Evolutionary conservation across 2,797 vertebrate genomes (phyloP).

Genomic region (Urocyon cinereoargenteus): DNA sequence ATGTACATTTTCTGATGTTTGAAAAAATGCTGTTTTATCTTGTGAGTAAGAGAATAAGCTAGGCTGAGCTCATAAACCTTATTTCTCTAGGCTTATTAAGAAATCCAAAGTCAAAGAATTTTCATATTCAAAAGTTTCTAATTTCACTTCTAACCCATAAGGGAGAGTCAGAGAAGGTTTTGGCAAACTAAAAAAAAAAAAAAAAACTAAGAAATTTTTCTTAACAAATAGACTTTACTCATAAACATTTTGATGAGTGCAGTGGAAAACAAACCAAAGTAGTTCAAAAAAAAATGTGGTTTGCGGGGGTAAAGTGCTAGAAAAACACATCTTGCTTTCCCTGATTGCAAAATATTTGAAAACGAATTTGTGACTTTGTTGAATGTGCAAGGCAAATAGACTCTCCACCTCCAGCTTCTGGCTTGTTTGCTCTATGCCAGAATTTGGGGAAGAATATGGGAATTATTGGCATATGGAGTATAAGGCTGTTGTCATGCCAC

Average conservation of each 20-base stretch:
- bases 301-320: constrained; percentile 57
- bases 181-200: not conserved
- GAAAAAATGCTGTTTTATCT: constrained; percentile 1
- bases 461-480: not conserved
- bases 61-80: not conserved
- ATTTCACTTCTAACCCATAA: constrained; percentile 52
- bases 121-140: not conserved
- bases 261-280: constrained; percentile 68
- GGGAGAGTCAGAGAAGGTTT: not conserved
- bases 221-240: constrained; percentile 66
- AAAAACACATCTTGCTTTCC: constrained; percentile 69
- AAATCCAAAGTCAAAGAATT: constrained; percentile 5
- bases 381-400: not conserved
- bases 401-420: not conserved
- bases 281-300: constrained; percentile 27
- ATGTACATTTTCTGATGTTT: not conserved
- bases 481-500: not conserved
- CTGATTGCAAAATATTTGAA: constrained; percentile 64
- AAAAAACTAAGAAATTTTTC: constrained; percentile 36
- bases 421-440: not conserved
- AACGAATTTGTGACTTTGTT: constrained; percentile 62
- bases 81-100: not conserved
- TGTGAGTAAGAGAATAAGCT: constrained; percentile 3
- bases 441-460: not conserved
- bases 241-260: constrained; percentile 68